Conservation (phyloP, 2,888 invertebrate species). For the Hesperia comma region DNA sequence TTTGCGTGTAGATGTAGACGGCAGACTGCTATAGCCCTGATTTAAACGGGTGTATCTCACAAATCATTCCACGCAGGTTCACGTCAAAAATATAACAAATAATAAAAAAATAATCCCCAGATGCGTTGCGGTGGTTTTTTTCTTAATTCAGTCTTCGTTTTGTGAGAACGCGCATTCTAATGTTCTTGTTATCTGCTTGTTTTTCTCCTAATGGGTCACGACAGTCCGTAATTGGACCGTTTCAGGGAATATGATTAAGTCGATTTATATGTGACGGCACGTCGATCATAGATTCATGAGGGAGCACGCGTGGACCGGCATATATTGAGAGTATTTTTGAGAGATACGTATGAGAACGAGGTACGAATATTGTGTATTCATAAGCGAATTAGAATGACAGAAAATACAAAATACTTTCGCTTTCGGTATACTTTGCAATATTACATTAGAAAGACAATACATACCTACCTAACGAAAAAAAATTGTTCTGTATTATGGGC, state of each 20-base stretch:
- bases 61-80: slow-evolving; percentile 33
- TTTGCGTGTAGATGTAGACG: background rate
- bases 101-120: slow-evolving; percentile 34
- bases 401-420: background rate
- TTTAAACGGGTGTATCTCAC: slow-evolving; percentile 25
- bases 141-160: slow-evolving; percentile 20
- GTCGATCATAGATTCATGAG: slow-evolving; percentile 31
- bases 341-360: background rate
- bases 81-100: slow-evolving; percentile 30
- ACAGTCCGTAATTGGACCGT: slow-evolving; percentile 27
- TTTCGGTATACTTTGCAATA: too few species aligned
- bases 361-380: slow-evolving; percentile 5
- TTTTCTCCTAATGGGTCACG: slow-evolving; percentile 34
- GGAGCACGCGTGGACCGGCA: slow-evolving; percentile 26
- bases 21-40: slow-evolving; percentile 7
- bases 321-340: slow-evolving; percentile 27
- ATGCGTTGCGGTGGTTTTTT: slow-evolving; percentile 29
- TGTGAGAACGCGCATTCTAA: slow-evolving; percentile 33
- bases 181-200: slow-evolving; percentile 34
- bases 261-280: slow-evolving; percentile 35
- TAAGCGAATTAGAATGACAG: background rate
- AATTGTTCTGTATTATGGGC: too few species aligned
- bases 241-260: slow-evolving; percentile 35
- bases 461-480: too few species aligned
- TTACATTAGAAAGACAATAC: too few species aligned